Base-by-base conservation (phyloP, 64 coral and sea anemone genomes). In the Platygyra sinensis region DNA sequence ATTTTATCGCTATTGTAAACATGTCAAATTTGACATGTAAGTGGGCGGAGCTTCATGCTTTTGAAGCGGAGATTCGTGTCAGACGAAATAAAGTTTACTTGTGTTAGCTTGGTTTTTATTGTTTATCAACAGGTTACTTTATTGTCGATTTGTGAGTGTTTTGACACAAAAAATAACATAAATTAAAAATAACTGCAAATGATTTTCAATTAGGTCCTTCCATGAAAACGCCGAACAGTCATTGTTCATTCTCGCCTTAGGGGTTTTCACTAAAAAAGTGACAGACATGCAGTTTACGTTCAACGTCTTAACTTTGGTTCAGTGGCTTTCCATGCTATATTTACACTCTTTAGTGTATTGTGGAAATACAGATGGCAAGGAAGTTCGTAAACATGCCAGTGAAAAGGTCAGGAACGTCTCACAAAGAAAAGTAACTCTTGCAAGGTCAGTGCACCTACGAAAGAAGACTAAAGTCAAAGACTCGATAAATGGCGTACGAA, bases 81-180 rank as follows among this genome's bases (percentile, higher is more conserved):
- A 46, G 42, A 46, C 7, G 29, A 51, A 76, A 46, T 13, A 49
- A 22, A 49, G 33, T 17, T 76, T 76, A 24, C 74, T 20, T 46
- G 74, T 76, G 6, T 30, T 29, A 14, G 29, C 79, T 67, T 71
- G 81, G 69, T 85, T n/a, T 17, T 49, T 14, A 85, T 85, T 85
- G 81, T 85, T 85, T 28, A 52, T 85, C 15, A 71, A 85, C 81
- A 85, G 81, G 81, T 85, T 3, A 24, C 18, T 71, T 49, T 19
- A 30, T 61, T 69, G 65, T 27, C 11, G 65, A 27, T 27, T 25
- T 25, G 22, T 27, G 22, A 27, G 22, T 24, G 65, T 69, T 69
- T 27, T 69, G 65, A 69, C 9, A 6, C 24, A 69, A 69, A 27
- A 27, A 69, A 27, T 50, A 85, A 51, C 36, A 85, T 85, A 0